phyloP scores from a whole-genome alignment of 2,113 vertebrate species.

The Gallinago media region DNA sequence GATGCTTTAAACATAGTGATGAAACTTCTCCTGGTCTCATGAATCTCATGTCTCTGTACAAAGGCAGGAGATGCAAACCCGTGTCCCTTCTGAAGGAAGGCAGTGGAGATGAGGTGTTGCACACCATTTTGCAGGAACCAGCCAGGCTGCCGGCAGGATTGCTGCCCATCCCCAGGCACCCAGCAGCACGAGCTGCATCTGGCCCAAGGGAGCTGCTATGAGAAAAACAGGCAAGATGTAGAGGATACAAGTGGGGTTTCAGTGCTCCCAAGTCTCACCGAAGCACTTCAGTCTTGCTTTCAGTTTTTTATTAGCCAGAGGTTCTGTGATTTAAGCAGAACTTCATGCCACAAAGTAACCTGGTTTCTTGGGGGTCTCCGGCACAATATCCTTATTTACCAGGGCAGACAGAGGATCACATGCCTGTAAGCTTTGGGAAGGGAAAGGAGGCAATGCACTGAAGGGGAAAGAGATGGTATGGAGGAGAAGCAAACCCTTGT shows the following conservation, averaged over 20 bases:
- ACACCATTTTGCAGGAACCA: background rate
- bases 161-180: background rate
- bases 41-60: background rate
- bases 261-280: rapidly evolving
- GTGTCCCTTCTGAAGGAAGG: background rate
- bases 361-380: background rate
- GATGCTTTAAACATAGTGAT: background rate
- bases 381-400: background rate
- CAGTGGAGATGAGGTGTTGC: rapidly evolving
- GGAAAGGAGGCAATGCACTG: rapidly evolving
- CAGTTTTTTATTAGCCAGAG: background rate
- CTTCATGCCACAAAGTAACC: background rate
- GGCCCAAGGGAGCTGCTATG: background rate
- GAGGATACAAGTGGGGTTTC: background rate
- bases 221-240: rapidly evolving
- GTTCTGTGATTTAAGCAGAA: background rate
- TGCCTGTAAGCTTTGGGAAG: background rate
- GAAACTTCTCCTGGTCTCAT: background rate
- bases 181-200: background rate
- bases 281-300: background rate
- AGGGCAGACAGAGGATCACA: rapidly evolving
- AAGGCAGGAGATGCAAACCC: background rate
- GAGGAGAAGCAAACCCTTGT: background rate
- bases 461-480: background rate
- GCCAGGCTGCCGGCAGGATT: background rate